Base-by-base conservation (phyloP, 2,113 vertebrate species). In the Dasyurus viverrinus region DNA sequence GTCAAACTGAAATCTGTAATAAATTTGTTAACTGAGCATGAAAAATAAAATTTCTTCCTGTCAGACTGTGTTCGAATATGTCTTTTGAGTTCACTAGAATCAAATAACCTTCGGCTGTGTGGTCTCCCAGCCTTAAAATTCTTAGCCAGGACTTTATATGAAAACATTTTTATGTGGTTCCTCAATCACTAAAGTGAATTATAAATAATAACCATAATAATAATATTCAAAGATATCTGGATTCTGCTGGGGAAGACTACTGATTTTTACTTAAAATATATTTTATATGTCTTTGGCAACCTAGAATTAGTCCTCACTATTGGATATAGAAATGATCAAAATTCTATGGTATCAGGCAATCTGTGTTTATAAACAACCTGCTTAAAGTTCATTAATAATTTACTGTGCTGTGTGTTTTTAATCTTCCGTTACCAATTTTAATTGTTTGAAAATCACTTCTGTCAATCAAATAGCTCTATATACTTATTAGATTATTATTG, bases 1-100 rank as follows among this genome's bases (percentile, higher is more conserved):
- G 97, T 97, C 95, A 98, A 96, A 97, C 97, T 95, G 76, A 95
- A 95, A 96, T 97, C 97, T 98, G 97, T 97, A 97, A 97, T 94
- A 94, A 96, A 93, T 96, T 98, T 97, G 90, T 97, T 42, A 76
- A 16, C 36, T 76, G 89, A 97, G 98, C 98, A 98, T 98, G 98
- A 97, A 97, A 97, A 98, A 98, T 98, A 97, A 98, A 98, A 95
- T 84, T 97, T 97, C 2, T 97, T 91, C 95, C 94, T 95, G 68
- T 94, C 42, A 94, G 47, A 92, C 11, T 95, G 16, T 96, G 36
- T 92, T 97, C 97, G 89, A 46, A 92, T 95, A 60, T 95, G 52
- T 91, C 93, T 97, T 96, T 92, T 50, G 97, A 96, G 91, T 96
- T 84, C 53, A 9, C 27, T 94, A 90, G 30, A 30, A 23, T 50